These are phyloP conservation scores for Mus minutoides DNA, from an alignment of 2,797 vertebrate species.

Conservation along the genomic window DNA sequence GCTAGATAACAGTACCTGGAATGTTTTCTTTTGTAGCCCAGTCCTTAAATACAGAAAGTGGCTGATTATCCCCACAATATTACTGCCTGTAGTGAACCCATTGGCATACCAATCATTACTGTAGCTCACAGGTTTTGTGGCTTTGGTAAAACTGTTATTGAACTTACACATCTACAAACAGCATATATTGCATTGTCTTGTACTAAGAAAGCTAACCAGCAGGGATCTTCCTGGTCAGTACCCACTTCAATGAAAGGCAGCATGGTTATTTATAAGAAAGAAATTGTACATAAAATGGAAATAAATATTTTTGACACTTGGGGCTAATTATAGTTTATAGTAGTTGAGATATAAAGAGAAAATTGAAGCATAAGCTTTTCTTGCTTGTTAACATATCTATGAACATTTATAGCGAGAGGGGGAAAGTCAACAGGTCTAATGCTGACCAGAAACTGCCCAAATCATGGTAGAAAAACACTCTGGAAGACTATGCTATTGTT, in stretches of 20 bases:
- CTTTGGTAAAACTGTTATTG: neutral
- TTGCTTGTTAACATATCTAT: neutral
- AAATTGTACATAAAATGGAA: neutral
- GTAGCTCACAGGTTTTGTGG: neutral
- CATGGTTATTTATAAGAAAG: neutral
- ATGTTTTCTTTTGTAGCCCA: neutral
- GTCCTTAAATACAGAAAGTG: neutral
- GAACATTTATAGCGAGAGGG: slow-evolving; percentile 6
- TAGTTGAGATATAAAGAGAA: neutral
- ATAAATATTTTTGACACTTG: slow-evolving; percentile 31
- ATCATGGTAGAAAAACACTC: neutral
- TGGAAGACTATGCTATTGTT: neutral
- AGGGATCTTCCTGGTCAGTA: neutral
- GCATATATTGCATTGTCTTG: neutral
- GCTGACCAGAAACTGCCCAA: neutral
- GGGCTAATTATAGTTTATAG: neutral
- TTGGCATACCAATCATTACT: neutral
- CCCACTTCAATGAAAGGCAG: neutral
- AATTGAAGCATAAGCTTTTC: neutral
- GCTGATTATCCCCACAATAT: neutral
- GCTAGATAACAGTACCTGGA: neutral
- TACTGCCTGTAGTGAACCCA: neutral
- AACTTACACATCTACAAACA: neutral
- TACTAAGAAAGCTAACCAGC: neutral
- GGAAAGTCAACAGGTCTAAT: neutral